Evolutionary conservation across 2,113 vertebrate species (phyloP).

Genomic region (Gymnorhina tibicen): DNA sequence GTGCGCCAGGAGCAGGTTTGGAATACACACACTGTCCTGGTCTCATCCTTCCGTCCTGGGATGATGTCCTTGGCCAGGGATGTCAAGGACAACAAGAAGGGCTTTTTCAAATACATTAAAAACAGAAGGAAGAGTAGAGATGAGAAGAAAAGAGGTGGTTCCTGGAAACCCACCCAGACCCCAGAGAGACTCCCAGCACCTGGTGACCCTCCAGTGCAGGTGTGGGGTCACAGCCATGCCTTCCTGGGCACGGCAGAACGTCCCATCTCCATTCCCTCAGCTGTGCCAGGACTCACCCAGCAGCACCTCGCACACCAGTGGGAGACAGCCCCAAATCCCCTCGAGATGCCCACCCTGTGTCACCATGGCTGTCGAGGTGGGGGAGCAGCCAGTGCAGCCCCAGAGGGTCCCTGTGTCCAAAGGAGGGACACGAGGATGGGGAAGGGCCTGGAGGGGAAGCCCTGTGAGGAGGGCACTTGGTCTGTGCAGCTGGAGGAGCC

Average conservation of each 20-base stretch:
- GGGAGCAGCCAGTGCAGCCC: background rate
- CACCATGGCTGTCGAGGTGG: accelerated
- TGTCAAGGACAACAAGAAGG: background rate
- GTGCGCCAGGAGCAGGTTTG: background rate
- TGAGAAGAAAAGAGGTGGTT: background rate
- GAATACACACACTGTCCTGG: no score
- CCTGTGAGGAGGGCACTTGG: background rate
- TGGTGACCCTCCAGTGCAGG: background rate
- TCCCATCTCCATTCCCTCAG: accelerated
- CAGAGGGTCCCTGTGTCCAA: no score
- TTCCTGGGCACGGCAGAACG: background rate
- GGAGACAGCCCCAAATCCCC: background rate
- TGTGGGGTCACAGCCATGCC: no score
- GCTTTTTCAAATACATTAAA: background rate
- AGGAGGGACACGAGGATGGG: background rate
- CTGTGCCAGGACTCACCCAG: background rate
- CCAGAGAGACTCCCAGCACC: background rate
- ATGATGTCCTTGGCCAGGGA: background rate
- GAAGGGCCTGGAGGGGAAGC: background rate
- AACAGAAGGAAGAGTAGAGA: background rate
- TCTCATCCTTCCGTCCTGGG: background rate
- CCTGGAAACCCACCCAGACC: background rate
- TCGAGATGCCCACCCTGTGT: background rate
- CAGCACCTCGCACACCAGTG: accelerated
- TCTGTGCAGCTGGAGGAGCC: background rate